phyloP scores from a whole-genome alignment of 2,888 invertebrate species.

The Pyrocoelia pectoralis region DNA sequence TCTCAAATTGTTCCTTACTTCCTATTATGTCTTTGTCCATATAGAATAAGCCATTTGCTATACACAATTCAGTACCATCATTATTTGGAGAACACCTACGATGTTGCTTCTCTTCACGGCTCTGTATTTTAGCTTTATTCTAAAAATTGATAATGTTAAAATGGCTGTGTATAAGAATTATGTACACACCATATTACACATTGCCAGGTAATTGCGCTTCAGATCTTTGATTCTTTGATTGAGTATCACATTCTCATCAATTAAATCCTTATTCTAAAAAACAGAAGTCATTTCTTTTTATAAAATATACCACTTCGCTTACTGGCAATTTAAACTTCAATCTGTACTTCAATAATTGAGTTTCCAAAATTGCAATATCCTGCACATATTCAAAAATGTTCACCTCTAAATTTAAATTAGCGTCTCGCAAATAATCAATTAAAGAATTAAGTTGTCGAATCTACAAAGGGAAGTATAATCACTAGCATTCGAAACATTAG shows the following conservation, averaged over 20 bases:
- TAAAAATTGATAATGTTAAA: too few relatives aligned
- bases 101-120: too few relatives aligned
- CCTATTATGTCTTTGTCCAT: conserved; percentile 48
- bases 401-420: conserved; percentile 55
- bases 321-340: conserved; percentile 39
- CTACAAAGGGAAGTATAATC: too few relatives aligned
- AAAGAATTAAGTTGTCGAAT: conserved; percentile 2
- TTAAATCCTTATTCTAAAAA: too few relatives aligned
- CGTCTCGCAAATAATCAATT: conserved; percentile 48
- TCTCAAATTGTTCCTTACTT: conserved; percentile 44
- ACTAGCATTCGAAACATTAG: background rate
- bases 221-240: too few relatives aligned
- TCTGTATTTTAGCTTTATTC: too few relatives aligned
- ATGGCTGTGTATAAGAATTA: too few relatives aligned
- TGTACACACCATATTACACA: too few relatives aligned
- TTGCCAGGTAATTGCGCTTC: too few relatives aligned
- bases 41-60: conserved; percentile 45
- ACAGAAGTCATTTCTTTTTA: too few relatives aligned
- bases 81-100: conserved; percentile 28
- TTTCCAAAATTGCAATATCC: conserved; percentile 53
- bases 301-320: too few relatives aligned
- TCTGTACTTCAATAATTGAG: conserved; percentile 54
- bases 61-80: conserved; percentile 46
- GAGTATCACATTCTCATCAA: too few relatives aligned
- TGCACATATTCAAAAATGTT: conserved; percentile 53